These are phyloP conservation scores for Channallabes apus DNA, from an alignment of 2,797 vertebrate genomes.

Conservation along the genomic window DNA sequence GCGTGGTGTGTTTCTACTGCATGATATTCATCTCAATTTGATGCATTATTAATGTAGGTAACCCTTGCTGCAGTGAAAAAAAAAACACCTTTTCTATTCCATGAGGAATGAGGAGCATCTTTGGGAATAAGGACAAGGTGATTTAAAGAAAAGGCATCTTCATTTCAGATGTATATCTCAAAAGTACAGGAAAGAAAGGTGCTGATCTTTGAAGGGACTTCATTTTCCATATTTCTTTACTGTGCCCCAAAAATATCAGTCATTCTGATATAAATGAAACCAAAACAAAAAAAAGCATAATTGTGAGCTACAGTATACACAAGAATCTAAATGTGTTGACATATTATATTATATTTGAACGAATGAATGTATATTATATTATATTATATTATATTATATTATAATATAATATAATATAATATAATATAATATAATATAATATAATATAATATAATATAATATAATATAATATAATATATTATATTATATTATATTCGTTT, in stretches of 20 bases:
- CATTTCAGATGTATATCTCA: slow-evolving; percentile 3
- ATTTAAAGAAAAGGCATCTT: background rate
- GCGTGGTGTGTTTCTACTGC: slow-evolving; percentile 54
- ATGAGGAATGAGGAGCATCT: background rate
- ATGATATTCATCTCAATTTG: background rate
- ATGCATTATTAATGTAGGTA: slow-evolving; percentile 1
- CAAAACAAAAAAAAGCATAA: background rate
- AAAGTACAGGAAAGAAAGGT: background rate
- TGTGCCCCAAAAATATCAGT: background rate
- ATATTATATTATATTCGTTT: too few relatives aligned
- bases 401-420: too few relatives aligned
- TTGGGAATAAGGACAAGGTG: background rate
- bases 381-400: too few relatives aligned
- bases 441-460: too few relatives aligned
- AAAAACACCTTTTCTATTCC: slow-evolving; percentile 3
- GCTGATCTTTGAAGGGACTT: background rate
- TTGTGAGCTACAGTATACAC: background rate
- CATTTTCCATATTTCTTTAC: background rate
- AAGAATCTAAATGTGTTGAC: background rate
- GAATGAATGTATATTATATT: too few relatives aligned
- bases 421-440: too few relatives aligned
- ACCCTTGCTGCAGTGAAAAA: background rate
- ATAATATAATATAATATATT: too few relatives aligned
- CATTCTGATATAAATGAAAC: background rate
- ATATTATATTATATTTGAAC: too few relatives aligned